Evolutionary conservation across 2,113 vertebrate species (phyloP).

Genomic region (Herpetotheres cachinnans): DNA sequence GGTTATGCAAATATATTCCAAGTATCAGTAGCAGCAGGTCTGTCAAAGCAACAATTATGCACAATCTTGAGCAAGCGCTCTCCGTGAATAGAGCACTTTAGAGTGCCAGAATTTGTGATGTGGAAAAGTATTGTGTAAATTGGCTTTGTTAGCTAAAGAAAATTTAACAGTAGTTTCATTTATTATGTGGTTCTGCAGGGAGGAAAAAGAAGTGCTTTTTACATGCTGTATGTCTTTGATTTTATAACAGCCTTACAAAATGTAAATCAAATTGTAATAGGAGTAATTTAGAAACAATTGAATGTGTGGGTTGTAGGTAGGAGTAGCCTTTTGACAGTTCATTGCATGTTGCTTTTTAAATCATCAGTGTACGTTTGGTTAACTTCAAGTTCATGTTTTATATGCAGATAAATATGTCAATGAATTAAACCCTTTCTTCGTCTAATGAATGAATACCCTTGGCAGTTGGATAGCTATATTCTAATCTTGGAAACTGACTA

Average conservation of each 20-base stretch:
- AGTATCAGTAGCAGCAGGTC: not conserved
- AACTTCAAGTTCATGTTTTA: not conserved
- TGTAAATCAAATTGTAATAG: not conserved
- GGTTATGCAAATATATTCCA: constrained; percentile 11
- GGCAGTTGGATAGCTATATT: not conserved
- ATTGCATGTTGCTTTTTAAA: not conserved
- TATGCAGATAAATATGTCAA: not conserved
- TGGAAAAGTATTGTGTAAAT: not conserved
- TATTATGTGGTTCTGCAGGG: not conserved
- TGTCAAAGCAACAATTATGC: not conserved
- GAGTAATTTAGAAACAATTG: not conserved
- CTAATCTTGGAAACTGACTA: not conserved
- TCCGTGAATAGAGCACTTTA: not conserved
- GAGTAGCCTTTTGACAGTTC: not conserved
- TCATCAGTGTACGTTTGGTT: not conserved
- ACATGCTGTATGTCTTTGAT: not conserved
- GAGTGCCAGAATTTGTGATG: not conserved
- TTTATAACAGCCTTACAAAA: not conserved
- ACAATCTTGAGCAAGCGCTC: not conserved
- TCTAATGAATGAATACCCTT: not conserved
- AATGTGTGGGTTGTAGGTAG: not conserved
- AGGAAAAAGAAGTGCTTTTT: not conserved
- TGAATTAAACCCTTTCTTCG: not conserved
- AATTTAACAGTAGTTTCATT: not conserved
- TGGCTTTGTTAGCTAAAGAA: not conserved